phyloP scores from a whole-genome alignment of 2,113 vertebrate species.

The Butastur rufipennis region DNA sequence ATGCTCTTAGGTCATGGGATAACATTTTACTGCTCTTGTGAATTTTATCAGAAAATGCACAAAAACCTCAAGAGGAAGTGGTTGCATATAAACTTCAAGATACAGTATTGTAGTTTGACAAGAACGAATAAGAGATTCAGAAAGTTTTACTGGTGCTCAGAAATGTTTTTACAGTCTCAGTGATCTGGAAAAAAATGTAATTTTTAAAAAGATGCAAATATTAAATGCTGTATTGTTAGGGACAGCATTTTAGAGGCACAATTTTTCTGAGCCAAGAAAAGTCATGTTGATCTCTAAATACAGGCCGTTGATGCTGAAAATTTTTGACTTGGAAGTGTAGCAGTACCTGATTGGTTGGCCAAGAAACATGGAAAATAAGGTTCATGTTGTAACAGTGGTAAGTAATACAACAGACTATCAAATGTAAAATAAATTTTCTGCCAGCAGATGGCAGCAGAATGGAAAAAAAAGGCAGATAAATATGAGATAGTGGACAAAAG shows the following conservation, averaged over 20 bases:
- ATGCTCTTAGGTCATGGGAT: neutral
- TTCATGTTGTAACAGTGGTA: neutral
- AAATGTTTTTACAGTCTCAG: neutral
- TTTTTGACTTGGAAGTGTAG: constrained; percentile 19
- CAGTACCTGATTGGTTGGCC: neutral
- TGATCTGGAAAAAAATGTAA: neutral
- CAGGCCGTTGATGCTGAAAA: neutral
- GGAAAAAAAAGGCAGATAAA: neutral
- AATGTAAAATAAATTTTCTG: neutral
- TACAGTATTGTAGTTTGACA: neutral
- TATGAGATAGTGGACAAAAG: constrained; percentile 30
- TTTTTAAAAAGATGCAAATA: neutral
- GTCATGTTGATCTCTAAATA: neutral
- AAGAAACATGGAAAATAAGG: neutral
- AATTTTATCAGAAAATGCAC: neutral
- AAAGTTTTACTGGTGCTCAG: neutral
- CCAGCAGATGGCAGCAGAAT: constrained; percentile 69
- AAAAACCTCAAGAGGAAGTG: neutral
- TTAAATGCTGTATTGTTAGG: neutral
- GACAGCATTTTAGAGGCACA: neutral
- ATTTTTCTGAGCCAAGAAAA: neutral
- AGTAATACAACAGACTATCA: neutral
- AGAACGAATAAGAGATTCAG: neutral
- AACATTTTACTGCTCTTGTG: neutral
- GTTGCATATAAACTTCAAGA: neutral